phyloP scores from a whole-genome alignment of 2,797 vertebrate genomes.

The Hemibagrus guttatus region DNA sequence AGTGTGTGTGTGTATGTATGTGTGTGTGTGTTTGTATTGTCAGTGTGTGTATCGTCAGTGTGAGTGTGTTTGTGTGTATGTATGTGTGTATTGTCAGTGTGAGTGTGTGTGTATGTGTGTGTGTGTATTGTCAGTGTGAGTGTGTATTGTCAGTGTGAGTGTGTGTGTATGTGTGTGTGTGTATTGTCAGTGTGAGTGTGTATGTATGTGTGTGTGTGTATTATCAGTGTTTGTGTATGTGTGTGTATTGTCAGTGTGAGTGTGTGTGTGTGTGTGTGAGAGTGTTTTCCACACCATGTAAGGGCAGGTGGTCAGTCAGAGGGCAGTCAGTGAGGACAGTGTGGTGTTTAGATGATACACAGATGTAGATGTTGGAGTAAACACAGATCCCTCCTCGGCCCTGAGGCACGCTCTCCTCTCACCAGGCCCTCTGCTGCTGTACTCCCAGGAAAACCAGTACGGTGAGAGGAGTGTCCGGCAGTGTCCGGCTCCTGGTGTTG shows the following conservation, averaged over 20 bases:
- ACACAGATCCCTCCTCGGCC: background rate
- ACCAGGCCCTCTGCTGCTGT: background rate
- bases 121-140: background rate
- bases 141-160: background rate
- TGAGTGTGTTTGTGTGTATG: too few relatives aligned
- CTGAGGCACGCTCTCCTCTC: background rate
- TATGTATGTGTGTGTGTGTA: too few relatives aligned
- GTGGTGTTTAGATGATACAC: background rate
- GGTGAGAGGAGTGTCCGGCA: too few relatives aligned
- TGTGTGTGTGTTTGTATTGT: too few relatives aligned
- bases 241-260: background rate
- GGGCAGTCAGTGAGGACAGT: background rate
- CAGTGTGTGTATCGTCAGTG: too few relatives aligned
- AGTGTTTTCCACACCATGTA: constrained; percentile 24
- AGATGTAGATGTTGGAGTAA: background rate
- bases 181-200: too few relatives aligned
- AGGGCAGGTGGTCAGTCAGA: constrained; percentile 7
- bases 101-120: background rate
- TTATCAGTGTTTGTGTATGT: background rate
- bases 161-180: too few relatives aligned
- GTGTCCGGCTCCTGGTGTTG: background rate
- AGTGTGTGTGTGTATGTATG: too few relatives aligned
- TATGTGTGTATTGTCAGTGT: too few relatives aligned
- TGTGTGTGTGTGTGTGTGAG: background rate
- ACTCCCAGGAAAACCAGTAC: too few relatives aligned